These are phyloP conservation scores for Neotoxoptera formosana DNA, from an alignment of 1,140 invertebrate genomes.

Conservation along the genomic window DNA sequence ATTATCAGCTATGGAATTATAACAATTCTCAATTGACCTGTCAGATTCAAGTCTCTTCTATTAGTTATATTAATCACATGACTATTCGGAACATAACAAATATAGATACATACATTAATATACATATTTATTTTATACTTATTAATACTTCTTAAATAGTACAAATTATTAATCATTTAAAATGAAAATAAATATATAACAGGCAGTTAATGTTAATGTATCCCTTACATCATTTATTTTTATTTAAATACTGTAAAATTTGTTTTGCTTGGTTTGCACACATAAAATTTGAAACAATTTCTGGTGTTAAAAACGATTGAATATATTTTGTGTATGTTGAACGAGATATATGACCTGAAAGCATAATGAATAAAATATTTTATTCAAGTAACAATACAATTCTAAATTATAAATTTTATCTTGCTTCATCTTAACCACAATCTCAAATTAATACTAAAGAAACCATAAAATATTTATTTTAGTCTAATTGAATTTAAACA, in stretches of 20 bases:
- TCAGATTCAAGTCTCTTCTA: no score
- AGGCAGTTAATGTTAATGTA: background rate
- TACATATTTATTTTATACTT: background rate
- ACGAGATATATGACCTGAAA: constrained; percentile 24
- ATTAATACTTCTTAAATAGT: background rate
- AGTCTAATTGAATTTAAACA: background rate
- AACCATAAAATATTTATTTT: background rate
- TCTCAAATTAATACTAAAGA: background rate
- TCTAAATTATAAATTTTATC: background rate
- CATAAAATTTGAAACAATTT: background rate
- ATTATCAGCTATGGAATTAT: background rate
- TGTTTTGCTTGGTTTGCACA: constrained; percentile 19
- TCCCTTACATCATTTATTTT: background rate
- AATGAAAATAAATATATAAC: background rate
- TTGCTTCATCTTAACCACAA: background rate
- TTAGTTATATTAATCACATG: background rate
- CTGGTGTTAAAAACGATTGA: background rate
- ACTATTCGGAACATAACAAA: background rate
- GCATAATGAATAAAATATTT: background rate
- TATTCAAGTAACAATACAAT: background rate
- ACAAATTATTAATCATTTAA: background rate
- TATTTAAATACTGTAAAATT: constrained; percentile 3
- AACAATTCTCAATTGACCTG: no score
- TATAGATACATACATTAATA: background rate
- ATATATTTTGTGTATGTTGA: constrained; percentile 35